phyloP scores from a whole-genome alignment of 2,888 invertebrate species.

The Eupeodes luniger region DNA sequence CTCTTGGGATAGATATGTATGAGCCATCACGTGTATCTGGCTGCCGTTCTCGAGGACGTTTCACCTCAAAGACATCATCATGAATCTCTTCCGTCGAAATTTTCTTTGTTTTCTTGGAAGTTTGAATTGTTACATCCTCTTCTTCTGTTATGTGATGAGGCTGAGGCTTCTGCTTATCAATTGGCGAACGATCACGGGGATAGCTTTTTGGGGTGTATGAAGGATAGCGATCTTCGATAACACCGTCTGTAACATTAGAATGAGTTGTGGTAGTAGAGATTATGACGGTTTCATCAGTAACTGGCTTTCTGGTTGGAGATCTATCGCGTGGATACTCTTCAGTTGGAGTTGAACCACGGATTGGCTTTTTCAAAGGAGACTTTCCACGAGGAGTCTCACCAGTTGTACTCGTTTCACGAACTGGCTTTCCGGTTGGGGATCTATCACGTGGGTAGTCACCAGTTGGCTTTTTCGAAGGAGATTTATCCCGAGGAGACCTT shows the following conservation, averaged over 20 bases:
- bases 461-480: not conserved
- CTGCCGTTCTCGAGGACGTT: conserved; percentile 23
- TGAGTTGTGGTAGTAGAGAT: conserved; percentile 16
- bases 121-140: not conserved
- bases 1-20: conserved; percentile 10
- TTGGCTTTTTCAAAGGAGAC: conserved; percentile 24
- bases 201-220: conserved; percentile 33
- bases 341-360: conserved; percentile 14
- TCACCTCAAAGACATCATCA: conserved; percentile 12
- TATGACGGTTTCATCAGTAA: conserved; percentile 19
- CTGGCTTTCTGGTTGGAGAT: conserved; percentile 31
- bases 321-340: not conserved
- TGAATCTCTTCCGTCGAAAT: conserved; percentile 15
- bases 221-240: conserved; percentile 24
- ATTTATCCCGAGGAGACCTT: not conserved
- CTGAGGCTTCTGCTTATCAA: not conserved
- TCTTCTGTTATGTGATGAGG: not conserved
- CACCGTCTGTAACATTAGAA: conserved; percentile 12
- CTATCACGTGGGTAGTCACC: not conserved
- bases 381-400: conserved; percentile 13
- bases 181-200: conserved; percentile 16
- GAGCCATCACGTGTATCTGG: conserved; percentile 32
- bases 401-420: not conserved
- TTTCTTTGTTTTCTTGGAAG: not conserved
- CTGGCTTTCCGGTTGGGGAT: not conserved